Base-by-base conservation (phyloP, 2,888 invertebrate genomes). In the Zygogramma bicolorata region DNA sequence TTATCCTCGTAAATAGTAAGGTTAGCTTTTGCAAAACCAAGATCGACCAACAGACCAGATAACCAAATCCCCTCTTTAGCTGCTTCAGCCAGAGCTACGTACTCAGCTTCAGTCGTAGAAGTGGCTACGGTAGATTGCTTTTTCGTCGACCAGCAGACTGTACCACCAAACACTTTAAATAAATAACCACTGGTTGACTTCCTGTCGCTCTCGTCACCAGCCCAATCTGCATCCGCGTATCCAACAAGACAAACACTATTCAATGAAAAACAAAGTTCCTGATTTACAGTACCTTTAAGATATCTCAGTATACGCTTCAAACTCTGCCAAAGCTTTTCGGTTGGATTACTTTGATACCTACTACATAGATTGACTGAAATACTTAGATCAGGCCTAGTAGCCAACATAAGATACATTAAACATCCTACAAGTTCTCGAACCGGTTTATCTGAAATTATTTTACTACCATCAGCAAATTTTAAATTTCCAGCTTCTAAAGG, bases 81-180 rank as follows among this genome's bases (percentile, higher is more conserved):
- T 6, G 79, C 80, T 34, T 65, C 74, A 20, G 79, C 74, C 20
- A 83, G 66, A 1, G 84, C 81, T 5, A 83, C 71, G 70, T 82
- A 83, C 70, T 85, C 82, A 3, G 84, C 81, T 73, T 84, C 83
- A 8, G 83, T 82, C 0, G 82, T 81, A 18, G 84, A 83, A 0
- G 82, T 63, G 1, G 81, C 77, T 5, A 83, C 81, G 18, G 77
- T 66, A 25, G 73, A 68, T 70, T 85, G 85, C 71, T 78, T 83
- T 60, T 76, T 81, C 13, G 82, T 80, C 5, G 65, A 66, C 84
- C 83, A 85, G 42, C 68, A 66, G 3, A 83, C 78, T 0, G 79
- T 79, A 40, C 72, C 74, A n/a, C 81, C 81, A 68, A 72, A 78
- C 0, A 83, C 61, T 68, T 73, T 59, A 42, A 82, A 73, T 15